phyloP scores from a whole-genome alignment of 1,140 invertebrate genomes.

The Homalodisca vitripennis region DNA sequence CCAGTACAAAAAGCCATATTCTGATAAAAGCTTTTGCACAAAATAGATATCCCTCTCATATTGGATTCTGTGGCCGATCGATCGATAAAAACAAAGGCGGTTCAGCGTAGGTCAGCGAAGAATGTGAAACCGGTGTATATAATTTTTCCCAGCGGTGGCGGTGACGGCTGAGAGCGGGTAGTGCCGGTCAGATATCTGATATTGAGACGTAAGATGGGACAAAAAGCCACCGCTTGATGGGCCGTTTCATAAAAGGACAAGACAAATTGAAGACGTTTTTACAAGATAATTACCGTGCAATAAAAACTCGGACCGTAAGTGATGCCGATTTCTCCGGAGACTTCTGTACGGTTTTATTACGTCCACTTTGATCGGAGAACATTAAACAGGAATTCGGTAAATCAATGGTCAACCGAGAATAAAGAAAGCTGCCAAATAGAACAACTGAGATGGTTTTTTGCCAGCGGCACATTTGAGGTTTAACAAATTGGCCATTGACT shows the following conservation, averaged over 20 bases:
- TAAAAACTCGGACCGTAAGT: conserved; percentile 16
- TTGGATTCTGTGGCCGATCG: too few relatives aligned
- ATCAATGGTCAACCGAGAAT: neutral
- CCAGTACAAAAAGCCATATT: too few relatives aligned
- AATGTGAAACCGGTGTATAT: neutral
- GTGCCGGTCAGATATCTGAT: neutral
- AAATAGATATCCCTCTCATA: too few relatives aligned
- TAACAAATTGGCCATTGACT: too few relatives aligned
- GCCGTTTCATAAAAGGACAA: conserved; percentile 18
- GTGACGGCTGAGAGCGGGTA: neutral
- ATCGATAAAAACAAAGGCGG: neutral
- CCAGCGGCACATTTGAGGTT: neutral
- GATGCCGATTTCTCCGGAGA: neutral
- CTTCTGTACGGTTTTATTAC: conserved; percentile 11
- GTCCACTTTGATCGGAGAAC: neutral
- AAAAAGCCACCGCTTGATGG: neutral
- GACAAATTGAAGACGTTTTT: conserved; percentile 26
- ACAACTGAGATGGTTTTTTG: neutral
- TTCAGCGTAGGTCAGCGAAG: neutral
- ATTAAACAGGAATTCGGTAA: conserved; percentile 19
- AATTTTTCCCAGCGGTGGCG: conserved; percentile 9
- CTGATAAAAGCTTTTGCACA: too few relatives aligned
- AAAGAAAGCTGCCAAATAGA: neutral
- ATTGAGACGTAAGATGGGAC: conserved; percentile 12
- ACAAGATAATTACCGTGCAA: conserved; percentile 14